Evolutionary conservation across 2,797 vertebrate genomes (phyloP).

Genomic region (Rhynchotus rufescens): DNA sequence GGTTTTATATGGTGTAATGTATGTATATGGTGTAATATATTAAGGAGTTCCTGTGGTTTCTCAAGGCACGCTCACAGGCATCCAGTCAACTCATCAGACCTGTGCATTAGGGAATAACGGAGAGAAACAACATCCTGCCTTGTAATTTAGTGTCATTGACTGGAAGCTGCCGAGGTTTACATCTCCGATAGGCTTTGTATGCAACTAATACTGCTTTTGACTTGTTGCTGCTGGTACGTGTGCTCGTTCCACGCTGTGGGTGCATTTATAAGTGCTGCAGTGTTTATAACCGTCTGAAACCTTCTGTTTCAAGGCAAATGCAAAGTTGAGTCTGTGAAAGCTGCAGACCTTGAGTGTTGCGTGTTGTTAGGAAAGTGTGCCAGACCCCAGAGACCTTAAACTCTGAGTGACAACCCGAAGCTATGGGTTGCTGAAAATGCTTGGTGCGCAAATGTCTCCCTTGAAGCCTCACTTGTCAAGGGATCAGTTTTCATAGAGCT

Average conservation of each 20-base stretch:
- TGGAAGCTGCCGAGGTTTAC: background rate
- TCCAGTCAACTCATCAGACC: background rate
- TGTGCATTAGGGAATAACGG: background rate
- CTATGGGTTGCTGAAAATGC: background rate
- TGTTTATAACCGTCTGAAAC: no score
- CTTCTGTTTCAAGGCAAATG: background rate
- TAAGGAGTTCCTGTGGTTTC: background rate
- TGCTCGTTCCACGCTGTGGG: background rate
- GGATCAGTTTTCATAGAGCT: background rate
- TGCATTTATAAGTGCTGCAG: background rate
- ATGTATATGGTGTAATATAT: background rate
- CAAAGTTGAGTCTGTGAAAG: background rate
- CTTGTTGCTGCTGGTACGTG: background rate
- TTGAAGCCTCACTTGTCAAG: background rate
- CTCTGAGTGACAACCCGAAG: background rate
- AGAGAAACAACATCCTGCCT: background rate
- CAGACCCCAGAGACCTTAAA: background rate
- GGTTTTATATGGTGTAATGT: background rate
- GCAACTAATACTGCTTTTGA: background rate
- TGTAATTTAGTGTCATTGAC: background rate
- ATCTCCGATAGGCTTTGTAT: background rate
- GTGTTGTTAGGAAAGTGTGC: background rate
- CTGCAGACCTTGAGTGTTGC: background rate
- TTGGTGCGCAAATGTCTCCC: background rate
- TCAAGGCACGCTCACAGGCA: background rate